A percentile compares a stretch with the other conserved stretches of the same genome.
phyloP scores from a whole-genome alignment of 1,140 invertebrate species.

The Triops cancriformis region DNA sequence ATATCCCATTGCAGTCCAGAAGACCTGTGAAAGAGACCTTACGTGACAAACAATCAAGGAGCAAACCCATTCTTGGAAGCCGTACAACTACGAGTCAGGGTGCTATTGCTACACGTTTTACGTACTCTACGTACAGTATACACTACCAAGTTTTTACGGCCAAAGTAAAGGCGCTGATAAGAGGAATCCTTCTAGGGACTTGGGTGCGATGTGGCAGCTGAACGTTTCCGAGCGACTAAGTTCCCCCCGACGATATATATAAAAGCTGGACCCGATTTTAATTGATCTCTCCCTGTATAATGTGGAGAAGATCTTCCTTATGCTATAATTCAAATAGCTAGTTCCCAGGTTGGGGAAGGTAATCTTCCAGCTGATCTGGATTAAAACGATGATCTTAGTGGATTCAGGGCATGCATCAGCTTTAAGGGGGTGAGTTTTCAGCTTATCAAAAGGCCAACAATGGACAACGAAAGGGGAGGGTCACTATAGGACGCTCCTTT shows the following conservation, averaged over 20 bases:
- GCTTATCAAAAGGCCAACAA: conserved; percentile 1
- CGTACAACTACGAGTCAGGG: background rate
- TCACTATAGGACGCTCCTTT: background rate
- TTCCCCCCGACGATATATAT: background rate
- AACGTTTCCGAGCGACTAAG: background rate
- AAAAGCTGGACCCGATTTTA: background rate
- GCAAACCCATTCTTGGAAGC: background rate
- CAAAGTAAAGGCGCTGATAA: background rate
- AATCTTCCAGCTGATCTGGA: conserved; percentile 10
- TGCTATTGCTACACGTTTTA: conserved; percentile 5
- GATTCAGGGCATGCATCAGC: background rate
- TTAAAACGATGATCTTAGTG: conserved; percentile 11
- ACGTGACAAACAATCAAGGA: conserved; percentile 10
- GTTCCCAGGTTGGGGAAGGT: background rate
- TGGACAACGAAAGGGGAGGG: background rate
- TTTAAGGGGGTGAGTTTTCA: background rate
- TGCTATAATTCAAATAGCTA: background rate
- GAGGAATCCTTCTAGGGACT: background rate
- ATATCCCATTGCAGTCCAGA: background rate
- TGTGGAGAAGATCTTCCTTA: conserved; percentile 4
- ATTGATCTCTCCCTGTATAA: background rate
- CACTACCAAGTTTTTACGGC: background rate
- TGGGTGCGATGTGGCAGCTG: background rate
- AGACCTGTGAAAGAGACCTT: conserved; percentile 5
- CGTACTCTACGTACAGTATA: background rate